A percentile compares a stretch with the other conserved stretches of the same genome.
Evolutionary conservation across 1,140 invertebrate genomes (phyloP).

Genomic region (Hylaeus volcanicus): DNA sequence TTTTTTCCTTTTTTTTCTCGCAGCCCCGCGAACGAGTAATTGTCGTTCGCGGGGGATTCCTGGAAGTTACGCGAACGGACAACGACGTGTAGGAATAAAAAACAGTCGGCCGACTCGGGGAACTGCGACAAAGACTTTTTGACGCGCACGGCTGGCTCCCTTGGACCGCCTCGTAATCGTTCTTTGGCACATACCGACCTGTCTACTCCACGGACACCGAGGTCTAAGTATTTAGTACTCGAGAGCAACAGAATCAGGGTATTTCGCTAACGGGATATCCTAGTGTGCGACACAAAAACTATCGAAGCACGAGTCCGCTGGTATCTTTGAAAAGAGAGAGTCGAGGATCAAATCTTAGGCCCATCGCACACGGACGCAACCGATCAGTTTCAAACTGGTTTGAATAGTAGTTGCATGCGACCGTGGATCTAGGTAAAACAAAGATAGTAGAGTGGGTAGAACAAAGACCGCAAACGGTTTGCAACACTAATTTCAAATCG

Average conservation of each 20-base stretch:
- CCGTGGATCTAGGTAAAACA: too few species aligned
- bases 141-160: slow-evolving; percentile 51
- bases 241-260: too few species aligned
- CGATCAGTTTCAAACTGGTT: too few species aligned
- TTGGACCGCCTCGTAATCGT: slow-evolving; percentile 27
- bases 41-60: slow-evolving; percentile 30
- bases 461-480: too few species aligned
- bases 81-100: background rate
- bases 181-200: slow-evolving; percentile 24
- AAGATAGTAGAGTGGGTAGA: too few species aligned
- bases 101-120: slow-evolving; percentile 14
- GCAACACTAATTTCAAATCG: too few species aligned
- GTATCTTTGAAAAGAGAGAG: too few species aligned
- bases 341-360: too few species aligned
- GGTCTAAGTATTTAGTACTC: background rate
- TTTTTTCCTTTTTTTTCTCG: background rate
- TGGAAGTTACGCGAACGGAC: slow-evolving; percentile 41
- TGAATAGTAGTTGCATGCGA: too few species aligned
- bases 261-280: too few species aligned
- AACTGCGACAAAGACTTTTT: slow-evolving; percentile 54
- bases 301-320: too few species aligned
- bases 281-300: background rate
- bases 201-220: background rate
- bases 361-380: too few species aligned
- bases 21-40: background rate